Evolutionary conservation across 2,888 invertebrate species (phyloP).

Genomic region (Tenodera sinensis): DNA sequence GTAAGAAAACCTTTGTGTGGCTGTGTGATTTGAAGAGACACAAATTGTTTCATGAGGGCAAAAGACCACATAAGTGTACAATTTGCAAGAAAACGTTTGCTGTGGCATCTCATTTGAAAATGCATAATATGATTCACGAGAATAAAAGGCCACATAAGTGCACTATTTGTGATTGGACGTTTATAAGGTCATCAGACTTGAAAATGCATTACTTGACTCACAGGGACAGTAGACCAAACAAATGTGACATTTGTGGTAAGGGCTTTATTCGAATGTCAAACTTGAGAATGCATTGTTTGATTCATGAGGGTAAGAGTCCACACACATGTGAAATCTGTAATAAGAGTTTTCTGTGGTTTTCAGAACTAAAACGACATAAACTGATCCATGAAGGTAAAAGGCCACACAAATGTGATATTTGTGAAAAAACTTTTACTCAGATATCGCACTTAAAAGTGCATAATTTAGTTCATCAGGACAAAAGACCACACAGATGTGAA

Average conservation of each 20-base stretch:
- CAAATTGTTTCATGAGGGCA: not conserved
- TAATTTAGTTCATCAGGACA: not conserved
- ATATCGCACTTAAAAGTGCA: not conserved
- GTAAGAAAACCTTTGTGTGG: not conserved
- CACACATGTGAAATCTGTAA: not conserved
- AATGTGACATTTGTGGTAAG: not conserved
- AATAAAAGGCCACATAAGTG: not conserved
- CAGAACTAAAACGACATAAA: not conserved
- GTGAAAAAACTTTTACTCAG: not conserved
- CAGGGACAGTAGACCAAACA: not conserved
- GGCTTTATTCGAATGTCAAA: not conserved
- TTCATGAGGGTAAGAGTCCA: not conserved
- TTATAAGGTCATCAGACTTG: not conserved
- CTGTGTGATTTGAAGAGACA: not conserved
- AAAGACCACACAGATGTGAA: not conserved
- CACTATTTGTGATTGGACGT: not conserved
- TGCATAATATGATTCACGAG: not conserved
- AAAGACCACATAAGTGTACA: not conserved
- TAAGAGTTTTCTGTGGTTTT: not conserved
- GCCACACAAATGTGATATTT: not conserved
- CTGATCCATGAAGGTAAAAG: not conserved
- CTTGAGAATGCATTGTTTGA: not conserved
- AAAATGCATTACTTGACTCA: not conserved
- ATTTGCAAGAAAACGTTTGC: not conserved
- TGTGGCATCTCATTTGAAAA: not conserved